Conservation (phyloP, 2,888 invertebrate species). For the Limnephilus marmoratus region DNA sequence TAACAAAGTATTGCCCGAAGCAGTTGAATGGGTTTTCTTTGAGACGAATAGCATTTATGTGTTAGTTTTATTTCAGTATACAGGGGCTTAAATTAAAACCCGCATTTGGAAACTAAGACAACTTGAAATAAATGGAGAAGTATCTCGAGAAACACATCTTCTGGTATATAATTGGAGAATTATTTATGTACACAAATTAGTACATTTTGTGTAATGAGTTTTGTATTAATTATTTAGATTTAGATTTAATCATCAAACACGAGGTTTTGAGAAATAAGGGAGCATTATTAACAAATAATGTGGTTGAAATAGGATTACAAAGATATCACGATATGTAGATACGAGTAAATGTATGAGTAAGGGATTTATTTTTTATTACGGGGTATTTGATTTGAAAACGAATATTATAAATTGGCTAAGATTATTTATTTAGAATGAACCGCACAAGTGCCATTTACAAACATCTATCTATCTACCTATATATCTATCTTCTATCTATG, state of each 20-base stretch:
- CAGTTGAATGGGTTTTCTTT: conserved; percentile 11
- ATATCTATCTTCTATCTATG: too few relatives aligned
- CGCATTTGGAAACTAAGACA: neutral
- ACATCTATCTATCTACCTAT: too few relatives aligned
- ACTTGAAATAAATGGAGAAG: neutral
- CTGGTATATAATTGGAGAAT: neutral
- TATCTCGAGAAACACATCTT: neutral
- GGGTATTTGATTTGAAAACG: neutral
- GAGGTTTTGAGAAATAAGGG: neutral
- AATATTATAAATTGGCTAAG: neutral
- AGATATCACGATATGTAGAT: neutral
- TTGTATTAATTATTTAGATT: neutral
- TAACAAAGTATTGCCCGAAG: conserved; percentile 12
- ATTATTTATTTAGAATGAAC: neutral
- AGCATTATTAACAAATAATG: neutral
- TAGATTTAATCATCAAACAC: neutral
- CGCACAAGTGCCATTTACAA: too few relatives aligned
- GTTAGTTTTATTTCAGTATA: conserved; percentile 6
- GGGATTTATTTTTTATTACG: neutral
- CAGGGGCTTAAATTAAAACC: conserved; percentile 19
- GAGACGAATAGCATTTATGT: neutral
- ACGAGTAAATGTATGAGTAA: too few relatives aligned
- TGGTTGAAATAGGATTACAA: neutral
- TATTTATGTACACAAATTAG: neutral
- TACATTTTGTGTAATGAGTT: neutral